Base-by-base conservation (phyloP, 1,140 invertebrate genomes). In the Drosophila mojavensis region DNA sequence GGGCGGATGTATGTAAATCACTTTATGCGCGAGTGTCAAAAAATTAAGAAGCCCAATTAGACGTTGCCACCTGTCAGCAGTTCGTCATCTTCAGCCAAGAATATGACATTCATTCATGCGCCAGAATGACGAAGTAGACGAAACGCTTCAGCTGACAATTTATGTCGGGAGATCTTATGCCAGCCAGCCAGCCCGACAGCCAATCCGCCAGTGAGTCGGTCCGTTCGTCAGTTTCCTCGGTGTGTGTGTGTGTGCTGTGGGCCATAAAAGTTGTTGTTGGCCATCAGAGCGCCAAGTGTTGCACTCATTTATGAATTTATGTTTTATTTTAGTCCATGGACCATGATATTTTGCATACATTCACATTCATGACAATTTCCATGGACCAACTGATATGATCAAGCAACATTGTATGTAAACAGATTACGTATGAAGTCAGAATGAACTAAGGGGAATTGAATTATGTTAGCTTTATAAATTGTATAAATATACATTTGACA, bases 31-130 rank as follows among this genome's bases (percentile, higher is more conserved):
- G 70, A 71, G 86, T 90, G 85, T 91, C 81, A 90, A 79, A 90
- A 85, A 88, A 91, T 85, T 88, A 89, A 83, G 81, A 91, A 89
- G 90, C 84, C 91, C 91, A 92, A 92, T 92, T 92, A 92, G 79
- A 92, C 73, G 78, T 75, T 81, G 82, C 84, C 91, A 92, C 91
- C 91, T 92, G 91, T 92, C 91, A 92, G 91, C 91, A 92, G 91
- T 92, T 92, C 91, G 91, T 92, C 91, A 92, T 91, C 63, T 86
- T 70, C 75, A 76, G 72, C 75, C 69, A 72, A 64, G 82, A 91
- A 82, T 90, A 86, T 89, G 84, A 90, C 84, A 88, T 89, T 81
- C 81, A 78, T 88, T 88, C 84, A 89, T 89, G 65, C 65, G 85
- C 59, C 85, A 70, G 68, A 86, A 68, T 85, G 84, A 81, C 74